Base-by-base conservation (phyloP, 2,113 vertebrate genomes). In the Trogon surrucura region DNA sequence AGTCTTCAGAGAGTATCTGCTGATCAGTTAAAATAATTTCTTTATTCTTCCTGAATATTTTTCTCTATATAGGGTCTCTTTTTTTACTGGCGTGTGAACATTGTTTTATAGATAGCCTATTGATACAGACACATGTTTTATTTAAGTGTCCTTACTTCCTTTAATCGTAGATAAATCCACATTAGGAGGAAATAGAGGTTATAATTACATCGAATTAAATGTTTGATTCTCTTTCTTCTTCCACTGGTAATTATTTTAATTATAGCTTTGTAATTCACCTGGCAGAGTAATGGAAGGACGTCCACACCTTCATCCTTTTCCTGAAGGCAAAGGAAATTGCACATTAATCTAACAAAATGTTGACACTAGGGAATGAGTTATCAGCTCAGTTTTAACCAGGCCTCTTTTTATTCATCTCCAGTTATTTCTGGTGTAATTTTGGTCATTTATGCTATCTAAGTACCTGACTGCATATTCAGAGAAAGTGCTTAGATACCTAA, bases 231-330 rank as follows among this genome's bases (percentile, higher is more conserved):
- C 32, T 53, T 84, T 70, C 47, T 80, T 92, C 65, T 95, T 93
- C 53, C 54, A 85, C 84, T 80, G 91, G 73, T 88, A 95, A 89
- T 96, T 95, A 82, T 94, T 92, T 90, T 94, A 93, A 96, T 80
- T 65, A 89, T 69, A 89, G 72, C 78, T 94, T 85, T 2, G 1
- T 92, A 87, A 72, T 94, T 89, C 80, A 95, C 77, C 77, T 79
- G 21, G 72, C 27, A 85, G 57, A 87, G 50, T 81, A 45, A 86
- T 91, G 62, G 80, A 70, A 88, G 53, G 71, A 81, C 62, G 66
- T 85, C 95, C 11, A 15, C 50, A 91, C 86, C 65, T 89, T 79
- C 54, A 58, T 66, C 41, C 32, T 91, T 91, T 81, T 89, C 53
- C n/a, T 86, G 67, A 81, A 78, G 0, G 3, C 75, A 83, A 80